Percentiles rank a stretch among this genome's conserved stretches.
Conservation (phyloP, 2,113 vertebrate genomes). For the Pomatorhinus ruficollis region DNA sequence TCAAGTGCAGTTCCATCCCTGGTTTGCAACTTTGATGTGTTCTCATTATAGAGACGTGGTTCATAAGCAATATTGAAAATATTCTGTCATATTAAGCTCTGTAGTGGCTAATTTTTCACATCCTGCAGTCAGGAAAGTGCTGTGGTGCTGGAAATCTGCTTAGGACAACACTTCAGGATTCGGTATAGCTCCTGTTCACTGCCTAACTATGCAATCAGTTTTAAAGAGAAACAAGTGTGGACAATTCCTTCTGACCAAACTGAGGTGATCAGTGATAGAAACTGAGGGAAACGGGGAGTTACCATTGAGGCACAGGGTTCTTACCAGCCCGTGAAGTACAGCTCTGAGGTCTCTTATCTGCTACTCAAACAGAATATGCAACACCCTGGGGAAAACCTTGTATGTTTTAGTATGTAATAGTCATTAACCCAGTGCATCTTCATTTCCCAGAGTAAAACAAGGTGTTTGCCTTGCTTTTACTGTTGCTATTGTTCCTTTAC, state of each 20-base stretch:
- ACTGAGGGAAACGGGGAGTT: neutral
- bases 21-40: rapidly evolving
- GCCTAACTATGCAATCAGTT: neutral
- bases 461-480: neutral
- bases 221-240: neutral
- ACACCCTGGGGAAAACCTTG: neutral
- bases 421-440: neutral
- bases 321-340: neutral
- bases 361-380: neutral
- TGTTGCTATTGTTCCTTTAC: neutral
- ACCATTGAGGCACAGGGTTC: neutral
- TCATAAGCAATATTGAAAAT: neutral
- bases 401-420: neutral
- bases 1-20: neutral
- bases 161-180: neutral
- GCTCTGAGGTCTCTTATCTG: neutral
- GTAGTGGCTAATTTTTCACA: neutral
- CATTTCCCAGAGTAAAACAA: neutral
- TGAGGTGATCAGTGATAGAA: neutral
- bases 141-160: neutral
- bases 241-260: neutral
- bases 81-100: neutral
- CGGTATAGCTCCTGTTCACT: neutral
- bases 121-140: neutral
- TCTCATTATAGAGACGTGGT: neutral